phyloP scores from a whole-genome alignment of 2,113 vertebrate species.

The Brachypodius melanocephalos region DNA sequence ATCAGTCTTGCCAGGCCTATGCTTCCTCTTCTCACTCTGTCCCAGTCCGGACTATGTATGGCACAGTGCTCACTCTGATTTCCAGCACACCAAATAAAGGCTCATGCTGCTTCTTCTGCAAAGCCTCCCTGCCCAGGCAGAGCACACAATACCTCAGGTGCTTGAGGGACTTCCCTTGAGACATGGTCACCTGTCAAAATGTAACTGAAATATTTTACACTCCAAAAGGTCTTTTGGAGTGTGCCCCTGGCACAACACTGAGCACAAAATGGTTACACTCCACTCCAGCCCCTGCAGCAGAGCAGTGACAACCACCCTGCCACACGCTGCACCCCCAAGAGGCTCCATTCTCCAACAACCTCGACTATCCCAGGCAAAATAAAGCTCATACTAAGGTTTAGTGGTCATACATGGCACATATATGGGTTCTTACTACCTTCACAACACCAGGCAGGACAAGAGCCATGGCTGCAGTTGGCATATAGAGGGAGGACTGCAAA shows the following conservation, averaged over 20 bases:
- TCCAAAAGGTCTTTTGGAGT: not conserved
- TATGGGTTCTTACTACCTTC: not conserved
- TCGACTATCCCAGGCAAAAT: not conserved
- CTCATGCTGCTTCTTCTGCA: not conserved
- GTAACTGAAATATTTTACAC: not conserved
- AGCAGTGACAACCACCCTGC: not conserved
- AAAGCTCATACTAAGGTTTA: not conserved
- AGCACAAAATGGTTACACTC: not conserved
- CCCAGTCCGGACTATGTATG: not conserved
- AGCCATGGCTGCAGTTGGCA: not conserved
- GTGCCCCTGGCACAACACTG: not conserved
- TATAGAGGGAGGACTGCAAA: not conserved
- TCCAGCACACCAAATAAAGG: not conserved
- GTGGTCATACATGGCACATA: not conserved
- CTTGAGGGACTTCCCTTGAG: not conserved
- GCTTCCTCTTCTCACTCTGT: not conserved
- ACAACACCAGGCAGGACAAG: not conserved
- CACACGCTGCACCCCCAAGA: too few relatives aligned
- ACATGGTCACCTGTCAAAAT: rapidly evolving
- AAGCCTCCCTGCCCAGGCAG: not conserved
- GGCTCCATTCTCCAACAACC: not conserved
- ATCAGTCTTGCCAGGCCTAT: rapidly evolving
- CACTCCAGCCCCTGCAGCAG: not conserved
- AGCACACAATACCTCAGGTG: not conserved
- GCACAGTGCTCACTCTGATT: rapidly evolving